Evolutionary conservation across 2,888 invertebrate genomes (phyloP).

Genomic region (Callinectes sapidus): DNA sequence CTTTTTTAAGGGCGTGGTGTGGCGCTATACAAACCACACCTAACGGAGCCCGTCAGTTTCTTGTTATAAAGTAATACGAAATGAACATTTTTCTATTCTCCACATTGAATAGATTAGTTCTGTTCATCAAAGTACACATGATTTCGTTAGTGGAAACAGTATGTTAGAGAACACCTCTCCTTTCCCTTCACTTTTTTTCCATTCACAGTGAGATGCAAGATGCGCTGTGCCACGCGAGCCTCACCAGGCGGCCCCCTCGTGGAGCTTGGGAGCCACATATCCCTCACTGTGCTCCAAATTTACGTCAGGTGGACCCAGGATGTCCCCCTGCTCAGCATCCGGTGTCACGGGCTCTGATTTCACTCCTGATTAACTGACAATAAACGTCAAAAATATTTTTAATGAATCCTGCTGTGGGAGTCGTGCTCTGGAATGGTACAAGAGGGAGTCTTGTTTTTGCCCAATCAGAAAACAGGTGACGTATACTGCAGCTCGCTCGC

Average conservation of each 20-base stretch:
- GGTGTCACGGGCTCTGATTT: conserved; percentile 57
- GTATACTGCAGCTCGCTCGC: conserved; percentile 23
- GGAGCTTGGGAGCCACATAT: conserved; percentile 30
- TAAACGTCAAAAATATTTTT: conserved; percentile 60
- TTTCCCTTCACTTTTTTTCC: not conserved
- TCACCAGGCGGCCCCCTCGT: not conserved
- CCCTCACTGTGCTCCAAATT: conserved; percentile 34
- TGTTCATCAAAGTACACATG: not conserved
- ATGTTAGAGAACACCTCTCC: not conserved
- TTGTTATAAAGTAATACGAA: not conserved
- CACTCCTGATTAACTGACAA: conserved; percentile 59
- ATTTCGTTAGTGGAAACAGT: not conserved
- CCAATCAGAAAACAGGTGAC: conserved; percentile 56
- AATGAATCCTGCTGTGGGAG: conserved; percentile 52
- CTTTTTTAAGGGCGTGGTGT: not conserved
- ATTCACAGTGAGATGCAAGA: not conserved
- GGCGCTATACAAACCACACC: not conserved
- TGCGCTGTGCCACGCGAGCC: not conserved
- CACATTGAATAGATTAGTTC: not conserved
- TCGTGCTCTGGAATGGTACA: conserved; percentile 50
- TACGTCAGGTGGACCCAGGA: conserved; percentile 43
- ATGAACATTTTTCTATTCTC: not conserved
- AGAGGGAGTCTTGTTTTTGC: conserved; percentile 57
- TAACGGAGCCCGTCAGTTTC: not conserved
- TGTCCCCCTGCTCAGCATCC: conserved; percentile 45